Evolutionary conservation across 2,888 invertebrate genomes (phyloP).

Genomic region (Eupithecia exiguata): DNA sequence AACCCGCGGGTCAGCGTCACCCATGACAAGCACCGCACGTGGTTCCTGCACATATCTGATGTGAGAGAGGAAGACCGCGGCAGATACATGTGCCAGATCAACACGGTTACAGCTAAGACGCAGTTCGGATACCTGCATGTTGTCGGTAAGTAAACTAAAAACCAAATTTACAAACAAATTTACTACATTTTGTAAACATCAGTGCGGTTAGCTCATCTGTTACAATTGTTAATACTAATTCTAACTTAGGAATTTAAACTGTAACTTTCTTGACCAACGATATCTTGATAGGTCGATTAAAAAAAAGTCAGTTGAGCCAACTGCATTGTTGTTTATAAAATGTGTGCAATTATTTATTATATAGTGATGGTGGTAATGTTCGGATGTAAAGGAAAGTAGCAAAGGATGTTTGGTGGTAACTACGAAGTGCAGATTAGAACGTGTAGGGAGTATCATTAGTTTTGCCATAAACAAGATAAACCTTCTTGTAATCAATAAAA

Average conservation of each 20-base stretch:
- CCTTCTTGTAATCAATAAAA: too few species aligned
- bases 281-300: too few species aligned
- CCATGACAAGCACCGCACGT: constrained; percentile 96
- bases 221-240: too few species aligned
- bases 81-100: constrained; percentile 97
- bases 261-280: too few species aligned
- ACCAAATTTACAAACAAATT: not conserved
- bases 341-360: too few species aligned
- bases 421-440: too few species aligned
- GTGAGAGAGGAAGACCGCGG: constrained; percentile 96
- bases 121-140: constrained; percentile 96
- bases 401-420: too few species aligned
- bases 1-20: constrained; percentile 96
- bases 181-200: too few species aligned
- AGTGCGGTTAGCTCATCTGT: too few species aligned
- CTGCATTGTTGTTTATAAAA: not conserved
- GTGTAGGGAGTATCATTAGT: not conserved
- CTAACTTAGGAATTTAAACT: too few species aligned
- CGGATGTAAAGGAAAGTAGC: too few species aligned
- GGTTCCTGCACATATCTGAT: constrained; percentile 96
- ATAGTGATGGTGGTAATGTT: too few species aligned
- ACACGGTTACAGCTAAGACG: constrained; percentile 95
- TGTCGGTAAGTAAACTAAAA: constrained; percentile 87
- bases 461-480: not conserved
- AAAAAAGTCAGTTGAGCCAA: not conserved